Conservation (phyloP, 2,797 vertebrate species). For the Diglossa cyanea region DNA sequence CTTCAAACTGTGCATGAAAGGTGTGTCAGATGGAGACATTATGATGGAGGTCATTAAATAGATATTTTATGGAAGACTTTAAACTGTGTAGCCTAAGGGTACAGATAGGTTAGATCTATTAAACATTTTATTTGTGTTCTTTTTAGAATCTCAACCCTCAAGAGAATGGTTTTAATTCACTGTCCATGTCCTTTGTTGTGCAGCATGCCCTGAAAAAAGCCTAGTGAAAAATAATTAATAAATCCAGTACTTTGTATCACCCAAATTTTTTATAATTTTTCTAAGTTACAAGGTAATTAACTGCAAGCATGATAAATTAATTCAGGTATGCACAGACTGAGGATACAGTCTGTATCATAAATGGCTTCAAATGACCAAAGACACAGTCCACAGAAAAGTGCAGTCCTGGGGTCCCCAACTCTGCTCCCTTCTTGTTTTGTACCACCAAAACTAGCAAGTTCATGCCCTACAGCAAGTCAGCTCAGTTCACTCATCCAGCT, state of each 20-base stretch:
- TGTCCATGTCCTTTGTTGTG: background rate
- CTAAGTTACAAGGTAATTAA: background rate
- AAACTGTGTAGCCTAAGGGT: background rate
- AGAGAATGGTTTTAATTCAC: background rate
- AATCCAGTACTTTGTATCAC: background rate
- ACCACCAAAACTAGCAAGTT: background rate
- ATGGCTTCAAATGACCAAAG: background rate
- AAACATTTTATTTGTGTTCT: background rate
- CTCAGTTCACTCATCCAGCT: background rate
- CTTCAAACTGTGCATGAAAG: background rate
- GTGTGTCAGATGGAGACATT: slow-evolving; percentile 15
- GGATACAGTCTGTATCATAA: background rate
- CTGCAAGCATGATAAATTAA: background rate
- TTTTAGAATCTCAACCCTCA: background rate
- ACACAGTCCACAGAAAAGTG: background rate
- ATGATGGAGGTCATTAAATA: background rate
- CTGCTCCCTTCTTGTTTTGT: background rate
- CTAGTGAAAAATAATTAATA: background rate
- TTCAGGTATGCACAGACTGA: background rate
- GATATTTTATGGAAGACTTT: slow-evolving; percentile 6
- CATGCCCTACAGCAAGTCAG: background rate
- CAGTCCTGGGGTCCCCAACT: background rate
- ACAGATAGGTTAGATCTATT: background rate
- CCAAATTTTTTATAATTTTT: background rate
- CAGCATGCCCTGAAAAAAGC: background rate